Percentiles rank a stretch among this genome's conserved stretches.
Evolutionary conservation across 2,888 invertebrate species (phyloP).

Genomic region (Lycophotia porphyrea): DNA sequence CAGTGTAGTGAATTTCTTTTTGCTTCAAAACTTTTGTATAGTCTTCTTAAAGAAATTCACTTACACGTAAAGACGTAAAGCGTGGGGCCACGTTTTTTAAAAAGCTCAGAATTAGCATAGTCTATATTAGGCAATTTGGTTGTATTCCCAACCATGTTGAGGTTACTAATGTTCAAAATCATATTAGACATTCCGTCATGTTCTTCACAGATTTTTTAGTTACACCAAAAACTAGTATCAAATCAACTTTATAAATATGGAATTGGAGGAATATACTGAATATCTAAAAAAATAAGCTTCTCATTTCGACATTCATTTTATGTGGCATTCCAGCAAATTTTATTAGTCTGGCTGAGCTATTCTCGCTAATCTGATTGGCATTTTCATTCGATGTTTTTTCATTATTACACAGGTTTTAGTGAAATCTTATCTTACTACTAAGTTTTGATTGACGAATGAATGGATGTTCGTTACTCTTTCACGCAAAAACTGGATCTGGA

Average conservation of each 20-base stretch:
- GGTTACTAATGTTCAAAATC: background rate
- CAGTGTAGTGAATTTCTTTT: no score
- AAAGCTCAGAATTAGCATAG: background rate
- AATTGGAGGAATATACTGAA: background rate
- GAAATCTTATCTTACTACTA: background rate
- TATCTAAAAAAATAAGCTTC: background rate
- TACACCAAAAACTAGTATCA: background rate
- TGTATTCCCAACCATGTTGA: background rate
- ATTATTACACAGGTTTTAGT: conserved; percentile 3
- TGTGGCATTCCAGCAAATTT: background rate
- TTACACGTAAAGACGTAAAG: no score
- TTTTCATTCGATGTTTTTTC: background rate
- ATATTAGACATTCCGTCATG: background rate
- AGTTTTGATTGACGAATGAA: background rate
- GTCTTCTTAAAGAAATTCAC: no score
- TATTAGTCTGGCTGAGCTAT: background rate
- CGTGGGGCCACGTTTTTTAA: background rate
- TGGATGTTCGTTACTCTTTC: background rate
- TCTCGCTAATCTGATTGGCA: background rate
- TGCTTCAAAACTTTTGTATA: no score
- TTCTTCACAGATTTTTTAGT: background rate
- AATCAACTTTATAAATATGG: background rate
- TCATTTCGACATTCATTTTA: background rate
- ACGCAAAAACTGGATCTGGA: background rate
- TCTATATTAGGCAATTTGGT: background rate